Percentiles rank a stretch among this genome's conserved stretches.
phyloP scores from a whole-genome alignment of 2,888 invertebrate genomes.

The Nudaria mundana region DNA sequence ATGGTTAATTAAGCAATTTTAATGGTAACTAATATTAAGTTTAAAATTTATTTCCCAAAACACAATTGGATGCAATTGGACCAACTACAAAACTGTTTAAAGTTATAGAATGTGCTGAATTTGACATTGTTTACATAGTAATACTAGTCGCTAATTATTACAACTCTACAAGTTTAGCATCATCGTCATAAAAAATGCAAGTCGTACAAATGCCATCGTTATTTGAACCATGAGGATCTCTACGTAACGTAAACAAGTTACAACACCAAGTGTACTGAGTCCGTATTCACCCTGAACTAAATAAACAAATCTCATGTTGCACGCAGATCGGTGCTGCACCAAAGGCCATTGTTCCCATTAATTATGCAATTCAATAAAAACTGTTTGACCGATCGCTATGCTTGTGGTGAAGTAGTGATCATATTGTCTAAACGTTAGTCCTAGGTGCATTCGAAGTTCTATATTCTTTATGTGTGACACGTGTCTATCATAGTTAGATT shows the following conservation, averaged over 20 bases:
- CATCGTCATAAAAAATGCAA: constrained; percentile 22
- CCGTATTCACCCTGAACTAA: constrained; percentile 49
- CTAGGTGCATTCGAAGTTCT: too few species aligned
- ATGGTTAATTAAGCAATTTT: constrained; percentile 1
- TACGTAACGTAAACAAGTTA: constrained; percentile 20
- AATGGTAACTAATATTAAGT: too few species aligned
- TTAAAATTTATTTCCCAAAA: too few species aligned
- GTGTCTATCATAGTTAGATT: too few species aligned
- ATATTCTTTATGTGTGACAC: too few species aligned
- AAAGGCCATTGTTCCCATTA: constrained; percentile 32
- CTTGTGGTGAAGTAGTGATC: too few species aligned
- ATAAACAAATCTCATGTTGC: constrained; percentile 64
- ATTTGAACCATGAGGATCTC: constrained; percentile 18
- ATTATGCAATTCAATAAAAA: constrained; percentile 20
- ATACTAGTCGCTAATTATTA: constrained; percentile 1
- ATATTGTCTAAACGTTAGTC: too few species aligned
- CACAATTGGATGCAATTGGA: too few species aligned
- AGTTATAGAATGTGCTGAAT: too few species aligned
- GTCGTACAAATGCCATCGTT: constrained; percentile 25
- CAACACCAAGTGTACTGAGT: constrained; percentile 23
- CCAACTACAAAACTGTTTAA: too few species aligned
- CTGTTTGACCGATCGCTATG: too few species aligned
- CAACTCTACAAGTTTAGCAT: constrained; percentile 35
- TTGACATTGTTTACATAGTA: too few species aligned
- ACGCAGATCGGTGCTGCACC: constrained; percentile 40